phyloP scores from a whole-genome alignment of 1,140 invertebrate genomes.

The Aphaenogaster ashmeadi region DNA sequence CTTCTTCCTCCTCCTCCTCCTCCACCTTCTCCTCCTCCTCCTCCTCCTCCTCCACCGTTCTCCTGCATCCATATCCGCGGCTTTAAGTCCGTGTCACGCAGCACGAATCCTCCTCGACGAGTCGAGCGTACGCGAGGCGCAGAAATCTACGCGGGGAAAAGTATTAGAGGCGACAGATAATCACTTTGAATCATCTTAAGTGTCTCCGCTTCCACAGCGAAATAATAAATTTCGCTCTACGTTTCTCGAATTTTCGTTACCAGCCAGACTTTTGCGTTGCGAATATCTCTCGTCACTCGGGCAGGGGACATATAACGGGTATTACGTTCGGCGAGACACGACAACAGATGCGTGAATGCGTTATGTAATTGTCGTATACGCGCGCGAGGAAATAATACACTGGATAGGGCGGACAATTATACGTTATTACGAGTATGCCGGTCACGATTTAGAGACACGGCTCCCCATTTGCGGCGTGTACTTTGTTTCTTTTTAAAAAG shows the following conservation, averaged over 20 bases:
- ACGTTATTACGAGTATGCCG: neutral
- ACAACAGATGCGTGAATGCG: conserved; percentile 13
- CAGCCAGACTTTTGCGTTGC: neutral
- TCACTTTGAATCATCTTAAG: neutral
- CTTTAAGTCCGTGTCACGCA: conserved; percentile 59
- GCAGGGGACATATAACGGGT: neutral
- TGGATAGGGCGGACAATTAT: conserved; percentile 12
- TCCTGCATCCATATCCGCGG: conserved; percentile 54
- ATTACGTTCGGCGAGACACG: neutral
- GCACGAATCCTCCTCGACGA: conserved; percentile 35
- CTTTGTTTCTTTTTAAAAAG: neutral
- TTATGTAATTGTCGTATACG: conserved; percentile 45
- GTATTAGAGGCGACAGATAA: conserved; percentile 11
- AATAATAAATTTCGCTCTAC: neutral
- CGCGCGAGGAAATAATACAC: conserved; percentile 1
- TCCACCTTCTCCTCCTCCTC: neutral
- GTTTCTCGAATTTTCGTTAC: neutral
- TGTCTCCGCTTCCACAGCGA: neutral
- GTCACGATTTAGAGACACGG: neutral
- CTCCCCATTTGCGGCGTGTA: neutral
- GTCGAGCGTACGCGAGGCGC: conserved; percentile 2
- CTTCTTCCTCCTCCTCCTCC: neutral
- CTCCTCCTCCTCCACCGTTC: neutral
- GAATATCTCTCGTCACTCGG: neutral
- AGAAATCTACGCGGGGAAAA: conserved; percentile 3